phyloP scores from a whole-genome alignment of 2,888 invertebrate genomes.

The Heliothis peltigera region DNA sequence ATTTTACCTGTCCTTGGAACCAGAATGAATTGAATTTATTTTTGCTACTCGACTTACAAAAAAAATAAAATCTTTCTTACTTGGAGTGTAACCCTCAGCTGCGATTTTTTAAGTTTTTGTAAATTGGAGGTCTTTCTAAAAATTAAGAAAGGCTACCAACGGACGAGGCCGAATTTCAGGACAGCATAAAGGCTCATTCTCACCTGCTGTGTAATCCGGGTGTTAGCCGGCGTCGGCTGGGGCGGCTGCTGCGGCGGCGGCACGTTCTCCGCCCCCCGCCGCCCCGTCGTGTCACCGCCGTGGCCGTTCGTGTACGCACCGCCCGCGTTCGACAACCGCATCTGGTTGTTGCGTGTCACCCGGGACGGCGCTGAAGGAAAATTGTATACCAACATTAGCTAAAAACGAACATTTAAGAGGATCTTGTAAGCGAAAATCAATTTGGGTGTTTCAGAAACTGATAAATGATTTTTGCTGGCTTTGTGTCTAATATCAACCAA shows the following conservation, averaged over 20 bases:
- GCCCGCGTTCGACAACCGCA: conserved; percentile 89
- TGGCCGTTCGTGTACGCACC: conserved; percentile 90
- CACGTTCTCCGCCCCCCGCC: conserved; percentile 91
- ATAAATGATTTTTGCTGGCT: background rate
- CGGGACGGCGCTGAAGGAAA: conserved; percentile 82
- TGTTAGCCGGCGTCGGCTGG: conserved; percentile 79
- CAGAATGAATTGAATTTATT: too few relatives aligned
- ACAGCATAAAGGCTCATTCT: background rate
- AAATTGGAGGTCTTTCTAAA: too few relatives aligned
- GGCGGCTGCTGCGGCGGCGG: conserved; percentile 87
- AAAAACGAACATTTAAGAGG: too few relatives aligned
- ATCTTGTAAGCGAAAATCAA: too few relatives aligned
- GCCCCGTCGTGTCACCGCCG: conserved; percentile 90
- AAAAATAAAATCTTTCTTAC: too few relatives aligned
- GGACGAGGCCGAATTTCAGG: too few relatives aligned
- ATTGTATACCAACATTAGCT: background rate
- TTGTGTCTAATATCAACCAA: too few relatives aligned
- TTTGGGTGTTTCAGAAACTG: background rate
- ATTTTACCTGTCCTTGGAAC: too few relatives aligned
- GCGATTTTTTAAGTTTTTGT: too few relatives aligned
- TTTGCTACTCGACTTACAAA: too few relatives aligned
- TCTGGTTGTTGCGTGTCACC: conserved; percentile 87
- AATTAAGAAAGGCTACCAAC: too few relatives aligned
- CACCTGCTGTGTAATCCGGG: conserved; percentile 86
- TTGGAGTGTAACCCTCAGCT: too few relatives aligned